Conservation (phyloP, 2,113 vertebrate species). For the Recurvirostra avosetta region DNA sequence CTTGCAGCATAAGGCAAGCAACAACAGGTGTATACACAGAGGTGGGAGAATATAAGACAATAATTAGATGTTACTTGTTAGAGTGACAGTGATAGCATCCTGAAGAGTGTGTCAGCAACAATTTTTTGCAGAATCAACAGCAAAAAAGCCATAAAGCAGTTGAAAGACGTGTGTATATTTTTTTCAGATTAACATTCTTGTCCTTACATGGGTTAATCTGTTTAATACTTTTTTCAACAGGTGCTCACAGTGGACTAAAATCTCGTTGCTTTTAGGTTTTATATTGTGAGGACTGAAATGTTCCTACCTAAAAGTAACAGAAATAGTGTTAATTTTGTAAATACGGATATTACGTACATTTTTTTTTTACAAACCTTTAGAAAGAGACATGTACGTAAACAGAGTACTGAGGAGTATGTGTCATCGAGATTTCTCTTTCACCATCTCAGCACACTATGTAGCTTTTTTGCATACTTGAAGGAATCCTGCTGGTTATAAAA, state of each 20-base stretch:
- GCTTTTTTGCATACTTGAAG: neutral
- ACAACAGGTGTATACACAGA: neutral
- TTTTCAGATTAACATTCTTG: neutral
- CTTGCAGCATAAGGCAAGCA: fast-evolving
- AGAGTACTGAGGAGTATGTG: neutral
- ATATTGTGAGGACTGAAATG: neutral
- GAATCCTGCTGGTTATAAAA: neutral
- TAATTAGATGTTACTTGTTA: neutral
- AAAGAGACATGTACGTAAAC: neutral
- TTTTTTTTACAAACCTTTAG: neutral
- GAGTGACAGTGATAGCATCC: neutral
- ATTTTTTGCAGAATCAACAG: neutral
- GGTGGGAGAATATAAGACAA: neutral
- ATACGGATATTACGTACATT: neutral
- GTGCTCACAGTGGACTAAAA: neutral
- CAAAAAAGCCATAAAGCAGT: neutral
- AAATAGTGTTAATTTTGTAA: neutral
- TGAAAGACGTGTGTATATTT: fast-evolving
- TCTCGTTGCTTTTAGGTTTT: neutral
- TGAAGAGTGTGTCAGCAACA: neutral
- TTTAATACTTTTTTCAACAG: neutral
- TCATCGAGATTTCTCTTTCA: neutral
- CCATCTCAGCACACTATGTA: neutral
- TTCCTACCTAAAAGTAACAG: neutral
- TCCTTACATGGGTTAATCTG: fast-evolving